Percentiles rank a stretch among this genome's conserved stretches.
These are phyloP conservation scores for Aricia agestis DNA, from an alignment of 1,140 invertebrate genomes.

Conservation along the genomic window DNA sequence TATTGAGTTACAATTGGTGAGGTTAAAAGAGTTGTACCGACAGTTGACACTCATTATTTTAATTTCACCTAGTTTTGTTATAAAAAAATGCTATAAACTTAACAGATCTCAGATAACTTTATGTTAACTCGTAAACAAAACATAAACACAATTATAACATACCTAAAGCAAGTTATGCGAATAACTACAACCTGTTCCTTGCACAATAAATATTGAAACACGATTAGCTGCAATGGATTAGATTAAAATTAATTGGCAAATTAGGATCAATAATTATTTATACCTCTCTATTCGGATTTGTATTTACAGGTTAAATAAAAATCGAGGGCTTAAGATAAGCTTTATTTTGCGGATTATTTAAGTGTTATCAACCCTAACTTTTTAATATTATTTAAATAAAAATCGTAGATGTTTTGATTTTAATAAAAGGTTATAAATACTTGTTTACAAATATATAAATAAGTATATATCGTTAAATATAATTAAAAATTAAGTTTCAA, in stretches of 20 bases:
- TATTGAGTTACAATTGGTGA: no score
- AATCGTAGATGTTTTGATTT: no score
- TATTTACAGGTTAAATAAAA: no score
- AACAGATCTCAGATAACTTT: not conserved
- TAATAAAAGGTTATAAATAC: no score
- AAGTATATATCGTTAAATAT: not conserved
- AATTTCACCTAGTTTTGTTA: no score
- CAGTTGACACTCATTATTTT: no score
- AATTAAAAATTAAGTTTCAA: not conserved
- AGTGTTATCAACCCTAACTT: no score
- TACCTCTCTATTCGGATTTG: not conserved
- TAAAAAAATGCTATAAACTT: no score
- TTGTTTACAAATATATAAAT: not conserved
- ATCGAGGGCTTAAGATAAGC: no score
- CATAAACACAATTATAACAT: not conserved
- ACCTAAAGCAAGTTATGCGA: not conserved
- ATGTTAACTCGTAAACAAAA: not conserved
- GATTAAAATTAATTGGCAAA: not conserved
- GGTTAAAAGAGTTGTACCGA: no score
- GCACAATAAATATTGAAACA: constrained; percentile 5
- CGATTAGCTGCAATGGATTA: not conserved
- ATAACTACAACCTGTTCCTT: constrained; percentile 7
- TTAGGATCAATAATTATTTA: not conserved
- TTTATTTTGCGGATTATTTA: no score
- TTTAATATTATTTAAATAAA: no score